A percentile compares a stretch with the other conserved stretches of the same genome.
Conservation (phyloP, 2,113 vertebrate genomes). For the Leiothrix lutea region DNA sequence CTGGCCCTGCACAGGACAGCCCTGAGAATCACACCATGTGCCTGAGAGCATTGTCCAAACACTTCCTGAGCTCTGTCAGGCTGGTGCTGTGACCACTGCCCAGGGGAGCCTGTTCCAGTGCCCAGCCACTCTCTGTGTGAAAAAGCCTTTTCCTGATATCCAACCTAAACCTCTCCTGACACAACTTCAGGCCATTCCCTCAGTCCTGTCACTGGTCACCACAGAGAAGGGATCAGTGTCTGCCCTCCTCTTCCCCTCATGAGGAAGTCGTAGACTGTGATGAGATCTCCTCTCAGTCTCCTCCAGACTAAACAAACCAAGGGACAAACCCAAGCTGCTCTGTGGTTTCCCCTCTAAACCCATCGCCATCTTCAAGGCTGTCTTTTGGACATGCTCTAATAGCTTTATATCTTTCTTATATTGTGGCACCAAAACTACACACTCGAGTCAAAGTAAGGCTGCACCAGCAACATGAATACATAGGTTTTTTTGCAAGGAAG, state of each 20-base stretch:
- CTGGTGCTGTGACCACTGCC: not conserved
- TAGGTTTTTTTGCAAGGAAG: not conserved
- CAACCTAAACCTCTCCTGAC: not conserved
- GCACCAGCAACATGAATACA: not conserved
- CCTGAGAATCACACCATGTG: fast-evolving
- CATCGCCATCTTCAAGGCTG: not conserved
- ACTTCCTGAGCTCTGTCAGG: not conserved
- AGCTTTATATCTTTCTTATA: not conserved
- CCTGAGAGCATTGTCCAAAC: not conserved
- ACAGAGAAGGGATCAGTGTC: not conserved
- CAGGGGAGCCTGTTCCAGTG: not conserved
- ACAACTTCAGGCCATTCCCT: not conserved
- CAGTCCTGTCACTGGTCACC: not conserved
- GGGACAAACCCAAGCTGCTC: not conserved
- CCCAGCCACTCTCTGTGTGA: fast-evolving
- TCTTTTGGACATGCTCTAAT: not conserved
- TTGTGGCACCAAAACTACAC: not conserved
- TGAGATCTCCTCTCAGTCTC: not conserved
- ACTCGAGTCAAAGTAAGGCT: not conserved
- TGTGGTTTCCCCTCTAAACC: not conserved
- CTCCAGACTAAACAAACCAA: not conserved
- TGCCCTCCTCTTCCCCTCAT: not conserved
- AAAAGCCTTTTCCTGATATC: not conserved
- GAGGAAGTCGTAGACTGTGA: not conserved
- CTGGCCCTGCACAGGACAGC: not conserved